Evolutionary conservation across 2,888 invertebrate species (phyloP), one percentile per base, ranked within the genome.

Genomic region (Luperina testacea): DNA sequence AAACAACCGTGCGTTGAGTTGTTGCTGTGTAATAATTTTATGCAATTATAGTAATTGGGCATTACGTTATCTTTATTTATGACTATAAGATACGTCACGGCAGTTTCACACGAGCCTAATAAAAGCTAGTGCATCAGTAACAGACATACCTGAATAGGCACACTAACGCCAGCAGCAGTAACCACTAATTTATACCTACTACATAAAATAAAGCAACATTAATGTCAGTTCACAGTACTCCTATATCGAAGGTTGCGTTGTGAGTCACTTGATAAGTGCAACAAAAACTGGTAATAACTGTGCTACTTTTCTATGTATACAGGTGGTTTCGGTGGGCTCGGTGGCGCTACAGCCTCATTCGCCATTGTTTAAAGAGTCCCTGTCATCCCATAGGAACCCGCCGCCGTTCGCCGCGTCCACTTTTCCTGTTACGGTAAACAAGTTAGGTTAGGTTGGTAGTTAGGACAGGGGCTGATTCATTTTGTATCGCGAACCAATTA

Each of bases 381-480:
- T 27, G 81, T 64, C 51, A 84, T 89, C 91, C 91, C 79, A 78
- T 81, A 89, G 90, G 89, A 89, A 57, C 67, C 27, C 69, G 89
- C 85, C 67, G 90, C 84, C 69, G 89, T 83, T 83, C 81, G 82
- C 78, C 85, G 81, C 78, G 83, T 81, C 87, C 87, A 90, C 90
- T 93, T 95, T 92, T 94, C 95, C 95, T 94, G 90, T 92, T 95
- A 94, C 88, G 94, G 93, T 86, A 92, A 94, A 93, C 95, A 80
- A 91, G 93, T 93, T 91, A 87, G n/a, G n/a, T n/a, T n/a, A n/a
- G n/a, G n/a, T n/a, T n/a, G n/a, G n/a, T n/a, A n/a, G n/a, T n/a
- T n/a, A n/a, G n/a, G 84, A 90, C 92, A 83, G 88, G 91, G 87
- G 90, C 89, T 95, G 94, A 95, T 91, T 95, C 93, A 94, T 91